Evolutionary conservation across 2,797 vertebrate genomes (phyloP).

Genomic region (Amblyopsis hoosieri): DNA sequence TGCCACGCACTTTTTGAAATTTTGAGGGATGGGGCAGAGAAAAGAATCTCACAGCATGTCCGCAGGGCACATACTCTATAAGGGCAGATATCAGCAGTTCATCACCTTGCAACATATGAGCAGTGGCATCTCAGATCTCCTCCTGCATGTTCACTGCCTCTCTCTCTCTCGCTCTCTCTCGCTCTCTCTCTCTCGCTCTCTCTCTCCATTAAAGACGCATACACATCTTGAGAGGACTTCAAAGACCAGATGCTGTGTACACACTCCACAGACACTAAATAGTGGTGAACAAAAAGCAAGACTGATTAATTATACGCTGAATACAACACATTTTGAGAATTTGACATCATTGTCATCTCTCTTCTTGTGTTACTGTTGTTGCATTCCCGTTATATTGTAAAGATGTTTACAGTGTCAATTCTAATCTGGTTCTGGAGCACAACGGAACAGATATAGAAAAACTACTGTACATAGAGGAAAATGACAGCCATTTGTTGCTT

Average conservation of each 20-base stretch:
- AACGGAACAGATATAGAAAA: too few species aligned
- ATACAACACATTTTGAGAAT: too few species aligned
- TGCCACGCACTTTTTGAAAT: constrained; percentile 50
- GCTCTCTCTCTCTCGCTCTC: constrained; percentile 2
- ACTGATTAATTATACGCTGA: neutral
- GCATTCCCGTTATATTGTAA: too few species aligned
- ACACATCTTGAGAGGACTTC: constrained; percentile 44
- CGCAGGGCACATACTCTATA: constrained; percentile 74
- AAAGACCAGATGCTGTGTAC: constrained; percentile 59
- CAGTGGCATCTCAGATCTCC: constrained; percentile 56
- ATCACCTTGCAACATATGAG: constrained; percentile 73
- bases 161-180: constrained; percentile 46
- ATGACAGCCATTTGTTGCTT: too few species aligned
- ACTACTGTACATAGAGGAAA: too few species aligned
- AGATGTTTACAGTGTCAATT: too few species aligned
- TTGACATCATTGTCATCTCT: too few species aligned
- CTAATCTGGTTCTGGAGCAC: too few species aligned
- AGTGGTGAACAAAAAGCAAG: constrained; percentile 51
- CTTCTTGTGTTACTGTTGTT: too few species aligned
- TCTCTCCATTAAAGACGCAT: constrained; percentile 46
- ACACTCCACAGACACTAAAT: constrained; percentile 48
- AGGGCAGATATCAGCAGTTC: constrained; percentile 71
- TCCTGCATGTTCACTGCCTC: neutral
- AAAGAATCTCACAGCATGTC: constrained; percentile 62
- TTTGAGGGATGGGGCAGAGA: constrained; percentile 50